Conservation (phyloP, 2,888 invertebrate species). For the Geophilus truncorum region DNA sequence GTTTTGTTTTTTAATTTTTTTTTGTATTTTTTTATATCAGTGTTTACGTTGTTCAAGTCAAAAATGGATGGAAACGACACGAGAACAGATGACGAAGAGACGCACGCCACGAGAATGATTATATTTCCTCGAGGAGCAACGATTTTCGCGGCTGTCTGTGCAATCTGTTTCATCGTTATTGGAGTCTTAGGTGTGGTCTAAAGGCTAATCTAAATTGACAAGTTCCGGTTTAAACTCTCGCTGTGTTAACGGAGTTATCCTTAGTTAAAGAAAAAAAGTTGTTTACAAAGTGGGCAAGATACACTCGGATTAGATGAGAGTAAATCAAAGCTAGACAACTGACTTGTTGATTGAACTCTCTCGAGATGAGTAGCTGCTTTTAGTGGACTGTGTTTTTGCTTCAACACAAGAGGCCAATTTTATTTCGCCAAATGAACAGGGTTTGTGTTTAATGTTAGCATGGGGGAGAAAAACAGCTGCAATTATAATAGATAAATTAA, state of each 20-base stretch:
- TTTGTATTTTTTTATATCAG: background rate
- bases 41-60: background rate
- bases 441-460: background rate
- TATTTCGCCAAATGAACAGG: background rate
- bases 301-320: background rate
- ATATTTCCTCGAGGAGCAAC: slow-evolving; percentile 67
- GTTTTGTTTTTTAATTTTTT: no score
- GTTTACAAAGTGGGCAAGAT: background rate
- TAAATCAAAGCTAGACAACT: background rate
- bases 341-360: background rate
- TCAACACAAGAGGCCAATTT: background rate
- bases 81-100: background rate
- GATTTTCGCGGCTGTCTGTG: slow-evolving; percentile 69
- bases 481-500: background rate
- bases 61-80: background rate
- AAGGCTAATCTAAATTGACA: no score
- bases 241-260: background rate
- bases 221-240: background rate
- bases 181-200: slow-evolving; percentile 67
- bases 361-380: background rate
- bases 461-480: background rate
- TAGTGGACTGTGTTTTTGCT: background rate
- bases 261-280: background rate
- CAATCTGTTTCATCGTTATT: slow-evolving; percentile 69
- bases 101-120: background rate